Base-by-base conservation (phyloP, 2,113 vertebrate species). In the Chlorocebus sabaeus region DNA sequence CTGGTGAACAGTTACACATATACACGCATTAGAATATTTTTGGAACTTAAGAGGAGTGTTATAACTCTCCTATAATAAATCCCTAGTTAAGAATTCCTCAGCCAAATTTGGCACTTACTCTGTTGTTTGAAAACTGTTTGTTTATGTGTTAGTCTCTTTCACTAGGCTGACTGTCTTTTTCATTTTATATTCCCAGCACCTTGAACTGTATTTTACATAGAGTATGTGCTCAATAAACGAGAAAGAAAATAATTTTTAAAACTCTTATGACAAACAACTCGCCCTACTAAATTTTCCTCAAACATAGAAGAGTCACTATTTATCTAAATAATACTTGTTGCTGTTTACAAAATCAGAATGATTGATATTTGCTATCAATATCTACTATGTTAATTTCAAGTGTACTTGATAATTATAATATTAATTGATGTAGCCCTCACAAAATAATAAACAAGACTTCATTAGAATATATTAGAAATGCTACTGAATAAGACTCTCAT, bases 331-430 rank as follows among this genome's bases (percentile, higher is more conserved):
- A 35, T 70, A 84, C 13, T 14, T 76, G 2, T 45, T 83, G 67
- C 30, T 61, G 61, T 93, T 75, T 20, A 75, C 57, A 95, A 93
- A 80, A 70, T 87, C 1, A 91, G 30, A 76, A 78, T 73, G 55
- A 92, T 88, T 78, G 7, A 14, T 75, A 93, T 91, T 93, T 97
- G 80, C 23, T 86, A 6, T 80, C 81, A 96, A 57, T 73, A 90
- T 1, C 16, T 67, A 35, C 4, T 27, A 40, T 38, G 32, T 80
- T 91, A 55, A 73, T 57, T 90, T 48, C 30, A 90, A 96, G 86
- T 57, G 12, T 8, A 93, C 11, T n/a, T 90, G 32, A 64, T 79
- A 87, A 64, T n/a, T 80, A 45, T 23, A 75, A 57, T 68, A 97
- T 88, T 93, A 32, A 61, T 45, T 89, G 91, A 78, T 52, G 6